Percentiles rank a stretch among this genome's conserved stretches.
Evolutionary conservation across 2,797 vertebrate species (phyloP).

Genomic region (Podargus strigoides): DNA sequence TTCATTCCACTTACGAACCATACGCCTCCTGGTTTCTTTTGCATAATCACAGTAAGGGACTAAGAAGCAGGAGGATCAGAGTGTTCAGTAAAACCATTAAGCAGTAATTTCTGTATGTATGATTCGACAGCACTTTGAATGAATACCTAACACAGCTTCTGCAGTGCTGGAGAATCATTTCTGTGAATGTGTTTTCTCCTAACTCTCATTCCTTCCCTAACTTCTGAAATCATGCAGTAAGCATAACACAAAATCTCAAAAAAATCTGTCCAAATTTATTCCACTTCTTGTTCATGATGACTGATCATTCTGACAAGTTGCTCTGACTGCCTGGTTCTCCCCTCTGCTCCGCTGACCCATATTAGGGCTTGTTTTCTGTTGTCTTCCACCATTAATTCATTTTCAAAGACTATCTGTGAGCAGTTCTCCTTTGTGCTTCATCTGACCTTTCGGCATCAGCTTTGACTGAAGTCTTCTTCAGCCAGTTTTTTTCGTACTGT

Average conservation of each 20-base stretch:
- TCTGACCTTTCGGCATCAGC: background rate
- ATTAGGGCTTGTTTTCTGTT: background rate
- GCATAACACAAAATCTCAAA: background rate
- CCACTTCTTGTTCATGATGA: background rate
- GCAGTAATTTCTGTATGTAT: slow-evolving; percentile 10
- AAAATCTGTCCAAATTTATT: background rate
- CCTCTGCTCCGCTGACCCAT: background rate
- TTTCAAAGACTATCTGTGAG: background rate
- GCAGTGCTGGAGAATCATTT: background rate
- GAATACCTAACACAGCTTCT: background rate
- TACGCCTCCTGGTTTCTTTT: slow-evolving; percentile 25
- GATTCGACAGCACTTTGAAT: background rate
- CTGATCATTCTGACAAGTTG: background rate
- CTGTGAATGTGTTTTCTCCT: background rate
- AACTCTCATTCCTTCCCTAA: background rate
- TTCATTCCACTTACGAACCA: background rate
- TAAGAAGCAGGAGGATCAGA: background rate
- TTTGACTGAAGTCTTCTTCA: background rate
- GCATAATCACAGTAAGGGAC: background rate
- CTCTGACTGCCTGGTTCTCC: background rate
- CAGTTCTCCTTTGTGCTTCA: background rate
- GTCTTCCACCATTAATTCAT: background rate
- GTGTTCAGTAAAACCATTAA: slow-evolving; percentile 28
- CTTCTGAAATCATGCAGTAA: background rate
- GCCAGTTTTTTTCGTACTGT: background rate